Evolutionary conservation across 2,113 vertebrate genomes (phyloP), one percentile per base, ranked within the genome.

Genomic region (Calidris pygmaea): DNA sequence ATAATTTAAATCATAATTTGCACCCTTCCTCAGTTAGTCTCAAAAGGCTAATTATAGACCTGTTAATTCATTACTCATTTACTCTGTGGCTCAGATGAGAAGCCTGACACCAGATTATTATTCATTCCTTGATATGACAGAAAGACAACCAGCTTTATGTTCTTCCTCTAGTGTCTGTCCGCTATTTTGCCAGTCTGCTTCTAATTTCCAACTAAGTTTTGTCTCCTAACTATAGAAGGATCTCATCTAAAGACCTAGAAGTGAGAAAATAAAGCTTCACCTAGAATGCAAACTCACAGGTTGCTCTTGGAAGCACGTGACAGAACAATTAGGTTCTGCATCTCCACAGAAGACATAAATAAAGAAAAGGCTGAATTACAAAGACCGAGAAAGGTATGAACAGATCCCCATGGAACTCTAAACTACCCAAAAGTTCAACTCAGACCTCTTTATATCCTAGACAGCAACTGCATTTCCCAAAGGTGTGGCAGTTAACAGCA

Each of bases 101-200:
- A 60, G 48, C 17, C 65, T 92, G 94, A 93, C 77, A 96, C 80
- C 73, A 74, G 41, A 75, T 92, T 72, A 93, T 94, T 89, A 79
- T 53, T 91, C 73, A 56, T 73, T 72, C 39, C 58, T 75, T 52
- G 5, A 35, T 48, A 43, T 26, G 59, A 91, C 83, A 95, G 52
- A 85, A 79, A 82, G 65, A 65, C 67, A 93, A 50, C 19, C 47
- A 78, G 52, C 37, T 84, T 89, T 1, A 4, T 32, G 15, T 62
- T 94, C 65, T 85, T 78, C 63, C 56, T 79, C 47, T 72, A 78
- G 4, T 1, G 14, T 62, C 59, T 75, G 60, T 65, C 70, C 0
- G 0, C 50, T 72, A 20, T 78, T 65, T 47, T 32, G 11, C 15
- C 88, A 81, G 30, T 21, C 50, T 71, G 37, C 90, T 74, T 76